Evolutionary conservation across 2,113 vertebrate species (phyloP).

Genomic region (Mesocricetus auratus): DNA sequence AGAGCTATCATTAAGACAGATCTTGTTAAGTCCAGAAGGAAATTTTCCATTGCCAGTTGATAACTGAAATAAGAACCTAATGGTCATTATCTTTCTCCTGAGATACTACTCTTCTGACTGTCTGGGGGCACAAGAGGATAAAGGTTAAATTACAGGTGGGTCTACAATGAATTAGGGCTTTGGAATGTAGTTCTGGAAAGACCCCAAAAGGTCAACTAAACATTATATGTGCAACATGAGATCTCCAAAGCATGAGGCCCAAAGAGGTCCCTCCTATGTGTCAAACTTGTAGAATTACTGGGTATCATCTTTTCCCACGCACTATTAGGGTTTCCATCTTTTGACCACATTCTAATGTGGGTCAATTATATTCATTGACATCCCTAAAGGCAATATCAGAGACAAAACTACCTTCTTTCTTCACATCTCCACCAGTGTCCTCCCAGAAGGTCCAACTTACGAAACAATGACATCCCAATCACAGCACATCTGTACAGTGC

Average conservation of each 20-base stretch:
- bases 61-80: slow-evolving; percentile 36
- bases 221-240: background rate
- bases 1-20: slow-evolving; percentile 30
- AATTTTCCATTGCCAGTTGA: background rate
- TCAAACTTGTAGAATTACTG: background rate
- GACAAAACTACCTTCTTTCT: slow-evolving; percentile 26
- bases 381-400: background rate
- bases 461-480: background rate
- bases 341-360: background rate
- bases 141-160: slow-evolving; percentile 20
- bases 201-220: background rate
- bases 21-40: slow-evolving; percentile 9
- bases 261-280: background rate
- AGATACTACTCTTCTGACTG: background rate
- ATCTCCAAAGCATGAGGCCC: background rate
- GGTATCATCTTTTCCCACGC: background rate
- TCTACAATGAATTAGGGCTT: background rate
- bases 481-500: background rate
- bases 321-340: background rate
- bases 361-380: background rate
- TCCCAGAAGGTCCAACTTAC: background rate
- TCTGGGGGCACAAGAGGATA: background rate
- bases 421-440: background rate
- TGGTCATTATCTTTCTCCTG: background rate
- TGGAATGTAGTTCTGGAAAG: slow-evolving; percentile 13